A percentile compares a stretch with the other conserved stretches of the same genome.
phyloP scores from a whole-genome alignment of 2,113 vertebrate genomes.

The Engraulis encrasicolus region DNA sequence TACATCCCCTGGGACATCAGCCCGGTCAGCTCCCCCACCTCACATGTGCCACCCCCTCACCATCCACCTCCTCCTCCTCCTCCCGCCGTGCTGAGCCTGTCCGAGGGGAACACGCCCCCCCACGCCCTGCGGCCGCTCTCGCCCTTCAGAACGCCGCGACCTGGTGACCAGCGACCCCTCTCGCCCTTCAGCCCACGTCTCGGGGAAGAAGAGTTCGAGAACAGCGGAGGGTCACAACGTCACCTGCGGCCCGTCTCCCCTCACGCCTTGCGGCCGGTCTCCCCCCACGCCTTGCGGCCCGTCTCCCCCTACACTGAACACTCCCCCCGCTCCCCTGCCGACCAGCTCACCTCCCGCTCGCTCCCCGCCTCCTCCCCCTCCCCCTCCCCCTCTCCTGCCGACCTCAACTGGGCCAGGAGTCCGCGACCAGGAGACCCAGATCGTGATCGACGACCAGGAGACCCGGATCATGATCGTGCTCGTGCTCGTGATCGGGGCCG shows the following conservation, averaged over 20 bases:
- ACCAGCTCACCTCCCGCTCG: conserved; percentile 69
- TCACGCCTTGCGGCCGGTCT: conserved; percentile 39
- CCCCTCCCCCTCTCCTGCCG: conserved; percentile 37
- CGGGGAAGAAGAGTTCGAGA: too few species aligned
- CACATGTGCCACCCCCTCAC: conserved; percentile 61
- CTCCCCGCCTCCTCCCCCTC: conserved; percentile 55
- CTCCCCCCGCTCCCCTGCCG: conserved; percentile 54
- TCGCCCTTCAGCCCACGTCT: too few species aligned
- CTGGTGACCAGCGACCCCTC: too few species aligned
- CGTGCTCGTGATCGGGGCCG: too few species aligned
- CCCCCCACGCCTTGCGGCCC: conserved; percentile 5
- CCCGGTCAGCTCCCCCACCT: conserved; percentile 71
- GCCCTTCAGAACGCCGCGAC: conserved; percentile 23
- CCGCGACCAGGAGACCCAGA: conserved; percentile 48
- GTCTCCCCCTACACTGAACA: neutral
- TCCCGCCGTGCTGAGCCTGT: too few species aligned
- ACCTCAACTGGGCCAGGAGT: conserved; percentile 41
- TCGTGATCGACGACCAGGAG: too few species aligned
- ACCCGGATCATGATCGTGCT: too few species aligned
- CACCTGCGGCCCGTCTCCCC: too few species aligned
- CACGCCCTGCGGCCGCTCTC: conserved; percentile 40
- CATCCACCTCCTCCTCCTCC: too few species aligned
- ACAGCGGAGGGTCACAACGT: too few species aligned
- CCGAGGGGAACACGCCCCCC: conserved; percentile 45
- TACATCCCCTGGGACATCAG: conserved; percentile 78